Base-by-base conservation (phyloP, 2,888 invertebrate genomes). In the Noctuana brunneofusca region DNA sequence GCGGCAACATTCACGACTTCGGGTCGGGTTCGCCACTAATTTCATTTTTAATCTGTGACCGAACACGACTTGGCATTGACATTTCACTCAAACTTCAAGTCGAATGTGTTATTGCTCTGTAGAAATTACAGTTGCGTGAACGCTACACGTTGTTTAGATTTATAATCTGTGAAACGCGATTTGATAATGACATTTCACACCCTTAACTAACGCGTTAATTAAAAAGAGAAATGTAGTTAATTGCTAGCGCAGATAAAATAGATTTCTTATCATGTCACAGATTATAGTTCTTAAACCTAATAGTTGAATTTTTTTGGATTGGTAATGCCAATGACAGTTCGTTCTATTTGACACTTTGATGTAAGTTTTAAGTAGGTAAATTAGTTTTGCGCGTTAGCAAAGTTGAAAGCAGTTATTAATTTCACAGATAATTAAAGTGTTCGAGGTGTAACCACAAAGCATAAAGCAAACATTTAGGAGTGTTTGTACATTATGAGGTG, bases 1-100 rank as follows among this genome's bases (percentile, higher is more conserved):
- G 49, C 43, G 30, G 30, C 46, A 12, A n/a, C 27, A 50, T 50
- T 58, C 58, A 58, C 58, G 58, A 58, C 58, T 58, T n/a, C 35
- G 50, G 41, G 48, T 38, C 50, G 49, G 38, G 58, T 50, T 41
- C 58, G 58, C 50, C 27, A 27, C 58, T 50, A 49, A 50, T 58
- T 58, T 58, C 38, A 50, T 58, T 58, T 58, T 58, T 58, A 49
- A 58, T 58, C 58, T 58, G 49, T 58, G 58, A 58, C 49, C 58
- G 58, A 58, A 58, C 58, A 58, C 58, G 58, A 58, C 58, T 49
- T 18, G 58, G 58, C 58, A 58, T 58, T 58, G 58, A 58, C 58
- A 58, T 58, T 58, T 58, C 50, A 58, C 58, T 58, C 50, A 32
- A 32, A 38, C 41, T 14, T 38, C 41, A 55, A 24, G 18, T 11